Evolutionary conservation across 2,113 vertebrate genomes (phyloP).

Genomic region (Brachyhypopomus occidentalis): DNA sequence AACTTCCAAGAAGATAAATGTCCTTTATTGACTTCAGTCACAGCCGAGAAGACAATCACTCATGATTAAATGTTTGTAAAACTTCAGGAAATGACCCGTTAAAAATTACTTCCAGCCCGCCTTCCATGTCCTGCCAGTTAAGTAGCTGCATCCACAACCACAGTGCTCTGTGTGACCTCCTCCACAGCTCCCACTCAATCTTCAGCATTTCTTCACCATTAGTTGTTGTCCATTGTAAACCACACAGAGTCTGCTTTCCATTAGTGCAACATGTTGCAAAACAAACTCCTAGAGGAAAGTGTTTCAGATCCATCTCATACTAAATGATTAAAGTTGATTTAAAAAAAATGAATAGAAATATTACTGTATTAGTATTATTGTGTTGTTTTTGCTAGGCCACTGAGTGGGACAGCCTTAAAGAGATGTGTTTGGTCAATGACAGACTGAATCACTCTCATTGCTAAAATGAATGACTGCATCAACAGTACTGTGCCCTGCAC

Average conservation of each 20-base stretch:
- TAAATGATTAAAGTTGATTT: too few species aligned
- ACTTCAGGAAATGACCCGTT: conserved; percentile 46
- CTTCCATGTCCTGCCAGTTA: conserved; percentile 10
- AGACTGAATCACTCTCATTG: too few species aligned
- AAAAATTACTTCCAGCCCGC: conserved; percentile 43
- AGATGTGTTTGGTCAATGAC: too few species aligned
- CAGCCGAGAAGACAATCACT: conserved; percentile 43
- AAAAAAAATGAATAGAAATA: too few species aligned
- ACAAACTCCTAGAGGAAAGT: background rate
- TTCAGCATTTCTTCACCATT: background rate
- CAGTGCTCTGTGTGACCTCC: conserved; percentile 16
- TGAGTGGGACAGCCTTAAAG: too few species aligned
- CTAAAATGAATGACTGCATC: too few species aligned
- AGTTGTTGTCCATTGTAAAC: background rate
- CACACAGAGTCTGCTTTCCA: background rate
- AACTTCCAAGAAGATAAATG: conserved; percentile 52
- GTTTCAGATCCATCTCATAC: too few species aligned
- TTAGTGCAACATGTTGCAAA: background rate
- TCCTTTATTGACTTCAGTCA: conserved; percentile 36
- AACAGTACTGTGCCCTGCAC: too few species aligned
- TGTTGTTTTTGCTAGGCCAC: too few species aligned
- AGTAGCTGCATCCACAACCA: background rate
- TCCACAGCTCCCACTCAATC: background rate
- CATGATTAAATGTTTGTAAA: conserved; percentile 54
- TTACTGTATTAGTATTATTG: too few species aligned